Conservation (phyloP, 2,888 invertebrate genomes). For the Ophion obscuratus region DNA sequence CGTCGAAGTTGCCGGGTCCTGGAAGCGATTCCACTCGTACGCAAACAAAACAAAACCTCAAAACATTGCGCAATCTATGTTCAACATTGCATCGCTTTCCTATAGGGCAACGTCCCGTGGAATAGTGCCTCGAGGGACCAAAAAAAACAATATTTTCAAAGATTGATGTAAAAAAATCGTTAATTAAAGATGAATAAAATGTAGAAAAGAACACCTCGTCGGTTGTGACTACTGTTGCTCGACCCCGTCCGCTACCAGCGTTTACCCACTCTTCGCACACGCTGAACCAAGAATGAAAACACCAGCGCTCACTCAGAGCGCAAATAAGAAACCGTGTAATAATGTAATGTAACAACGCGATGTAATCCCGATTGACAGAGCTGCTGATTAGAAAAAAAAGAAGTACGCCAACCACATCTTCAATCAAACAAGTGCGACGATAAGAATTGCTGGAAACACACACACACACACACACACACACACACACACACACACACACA, state of each 20-base stretch:
- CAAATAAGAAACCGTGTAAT: conserved; percentile 61
- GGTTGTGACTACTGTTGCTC: neutral
- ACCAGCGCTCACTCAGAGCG: conserved; percentile 29
- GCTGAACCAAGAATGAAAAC: neutral
- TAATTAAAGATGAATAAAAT: neutral
- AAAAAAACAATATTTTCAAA: too few species aligned
- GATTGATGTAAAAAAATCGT: neutral
- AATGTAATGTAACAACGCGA: conserved; percentile 67
- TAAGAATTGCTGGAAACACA: conserved; percentile 36
- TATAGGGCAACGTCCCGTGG: too few species aligned
- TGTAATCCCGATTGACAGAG: conserved; percentile 60
- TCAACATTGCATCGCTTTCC: neutral
- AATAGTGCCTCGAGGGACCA: too few species aligned
- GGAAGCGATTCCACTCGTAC: neutral
- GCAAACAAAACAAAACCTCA: conserved; percentile 2
- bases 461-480: conserved; percentile 10
- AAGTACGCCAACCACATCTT: conserved; percentile 1
- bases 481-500: too few species aligned
- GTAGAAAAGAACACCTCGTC: neutral
- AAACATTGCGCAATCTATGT: neutral
- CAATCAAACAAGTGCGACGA: conserved; percentile 44
- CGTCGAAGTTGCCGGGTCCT: neutral
- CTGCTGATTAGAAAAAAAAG: conserved; percentile 53
- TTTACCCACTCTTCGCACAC: neutral
- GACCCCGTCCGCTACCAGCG: neutral